phyloP scores from a whole-genome alignment of 2,797 vertebrate genomes.

The Pitangus sulphuratus region DNA sequence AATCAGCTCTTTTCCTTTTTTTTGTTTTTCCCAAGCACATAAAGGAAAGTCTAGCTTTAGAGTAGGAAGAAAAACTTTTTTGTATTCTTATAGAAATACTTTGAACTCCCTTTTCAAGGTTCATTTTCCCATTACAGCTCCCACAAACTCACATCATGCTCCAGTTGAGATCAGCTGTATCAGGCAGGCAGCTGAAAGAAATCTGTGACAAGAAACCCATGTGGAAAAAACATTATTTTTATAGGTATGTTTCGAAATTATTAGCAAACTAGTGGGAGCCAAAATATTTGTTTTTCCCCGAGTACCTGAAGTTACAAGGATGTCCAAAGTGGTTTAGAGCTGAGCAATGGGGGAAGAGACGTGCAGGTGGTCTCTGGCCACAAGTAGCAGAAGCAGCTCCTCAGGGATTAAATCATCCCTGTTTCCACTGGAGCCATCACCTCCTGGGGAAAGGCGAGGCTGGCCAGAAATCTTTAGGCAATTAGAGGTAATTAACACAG shows the following conservation, averaged over 20 bases:
- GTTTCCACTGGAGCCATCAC: neutral
- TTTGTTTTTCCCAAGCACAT: neutral
- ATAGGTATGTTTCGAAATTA: neutral
- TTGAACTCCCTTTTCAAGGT: neutral
- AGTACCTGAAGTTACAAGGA: neutral
- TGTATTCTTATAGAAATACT: neutral
- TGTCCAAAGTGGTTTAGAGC: neutral
- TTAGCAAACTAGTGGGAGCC: neutral
- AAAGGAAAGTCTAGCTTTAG: neutral
- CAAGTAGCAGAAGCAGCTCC: neutral
- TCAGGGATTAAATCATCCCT: neutral
- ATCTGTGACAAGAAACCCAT: neutral
- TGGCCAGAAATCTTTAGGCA: neutral
- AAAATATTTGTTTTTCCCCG: neutral
- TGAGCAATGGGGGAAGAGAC: neutral
- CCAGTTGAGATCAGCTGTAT: neutral
- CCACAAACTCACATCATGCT: neutral
- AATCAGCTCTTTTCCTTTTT: neutral
- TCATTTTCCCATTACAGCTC: neutral
- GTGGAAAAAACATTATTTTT: neutral
- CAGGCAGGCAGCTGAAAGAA: neutral
- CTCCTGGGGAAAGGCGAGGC: neutral
- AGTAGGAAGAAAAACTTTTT: neutral
- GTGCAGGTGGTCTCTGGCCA: neutral
- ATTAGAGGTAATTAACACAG: neutral